A percentile compares a stretch with the other conserved stretches of the same genome.
phyloP scores from a whole-genome alignment of 2,113 vertebrate genomes.

The Hippocampus zosterae region DNA sequence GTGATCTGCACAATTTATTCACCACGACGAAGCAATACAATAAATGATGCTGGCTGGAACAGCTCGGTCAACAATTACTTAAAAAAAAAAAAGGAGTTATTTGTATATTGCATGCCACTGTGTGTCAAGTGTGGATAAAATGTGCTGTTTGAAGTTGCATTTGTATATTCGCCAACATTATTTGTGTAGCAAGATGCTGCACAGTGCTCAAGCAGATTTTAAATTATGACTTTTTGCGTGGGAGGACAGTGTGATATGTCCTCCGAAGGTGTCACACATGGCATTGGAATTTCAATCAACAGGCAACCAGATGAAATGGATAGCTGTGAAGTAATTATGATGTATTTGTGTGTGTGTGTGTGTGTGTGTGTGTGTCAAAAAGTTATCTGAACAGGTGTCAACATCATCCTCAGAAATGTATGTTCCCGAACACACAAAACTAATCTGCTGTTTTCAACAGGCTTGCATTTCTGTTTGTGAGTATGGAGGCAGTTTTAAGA shows the following conservation, averaged over 20 bases:
- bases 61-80: neutral
- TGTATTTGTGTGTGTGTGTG: neutral
- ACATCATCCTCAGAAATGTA: constrained; percentile 8
- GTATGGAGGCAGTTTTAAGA: neutral
- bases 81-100: neutral
- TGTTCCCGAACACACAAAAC: neutral
- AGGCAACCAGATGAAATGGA: neutral
- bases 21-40: neutral
- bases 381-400: neutral
- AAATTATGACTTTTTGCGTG: constrained; percentile 1
- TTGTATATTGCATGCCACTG: neutral
- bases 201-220: neutral
- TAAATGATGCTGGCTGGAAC: neutral
- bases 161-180: neutral
- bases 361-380: neutral
- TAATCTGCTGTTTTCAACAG: neutral
- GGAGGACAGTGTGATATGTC: neutral
- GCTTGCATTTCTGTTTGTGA: neutral
- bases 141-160: neutral
- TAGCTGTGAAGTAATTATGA: constrained; percentile 8
- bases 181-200: constrained; percentile 1
- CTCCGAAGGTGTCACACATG: constrained; percentile 2
- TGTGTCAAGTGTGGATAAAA: neutral
- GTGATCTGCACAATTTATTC: neutral
- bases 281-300: neutral